Evolutionary conservation across 1,140 invertebrate genomes (phyloP).

Genomic region (Gryon sp.): DNA sequence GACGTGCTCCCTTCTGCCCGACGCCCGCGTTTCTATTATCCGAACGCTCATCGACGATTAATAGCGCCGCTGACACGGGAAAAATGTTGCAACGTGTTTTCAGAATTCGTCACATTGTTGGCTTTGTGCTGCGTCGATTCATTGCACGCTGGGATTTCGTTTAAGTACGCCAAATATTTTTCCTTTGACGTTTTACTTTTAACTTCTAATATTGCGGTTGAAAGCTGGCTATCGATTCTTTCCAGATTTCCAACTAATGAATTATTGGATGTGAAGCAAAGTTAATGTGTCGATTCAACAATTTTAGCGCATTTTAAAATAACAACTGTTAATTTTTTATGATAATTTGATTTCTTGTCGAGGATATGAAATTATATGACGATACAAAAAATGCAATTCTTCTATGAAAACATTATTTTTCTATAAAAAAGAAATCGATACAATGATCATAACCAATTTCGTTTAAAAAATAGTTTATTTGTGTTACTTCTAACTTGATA

Average conservation of each 20-base stretch:
- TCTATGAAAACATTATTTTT: no score
- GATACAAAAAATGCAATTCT: no score
- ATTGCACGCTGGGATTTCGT: slow-evolving; percentile 14
- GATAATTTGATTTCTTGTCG: no score
- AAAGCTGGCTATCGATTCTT: neutral
- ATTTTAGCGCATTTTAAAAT: no score
- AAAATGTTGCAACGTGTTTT: slow-evolving; percentile 49
- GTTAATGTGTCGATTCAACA: no score
- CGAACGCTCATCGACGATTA: slow-evolving; percentile 43
- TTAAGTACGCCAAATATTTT: slow-evolving; percentile 46
- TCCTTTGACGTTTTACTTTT: neutral
- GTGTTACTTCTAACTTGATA: no score
- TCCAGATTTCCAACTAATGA: neutral
- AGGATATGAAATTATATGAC: no score
- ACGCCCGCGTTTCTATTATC: slow-evolving; percentile 8
- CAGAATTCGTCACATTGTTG: slow-evolving; percentile 32
- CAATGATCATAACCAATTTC: no score
- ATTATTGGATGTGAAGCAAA: no score
- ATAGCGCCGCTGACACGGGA: slow-evolving; percentile 28
- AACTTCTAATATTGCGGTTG: neutral
- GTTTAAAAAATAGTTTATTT: no score
- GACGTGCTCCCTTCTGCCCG: slow-evolving; percentile 10
- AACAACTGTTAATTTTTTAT: no score
- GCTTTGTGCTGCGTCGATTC: slow-evolving; percentile 27
- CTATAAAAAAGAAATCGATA: no score